These are phyloP conservation scores for Aphelocoma californica DNA, from an alignment of 2,797 vertebrate genomes.

Conservation along the genomic window DNA sequence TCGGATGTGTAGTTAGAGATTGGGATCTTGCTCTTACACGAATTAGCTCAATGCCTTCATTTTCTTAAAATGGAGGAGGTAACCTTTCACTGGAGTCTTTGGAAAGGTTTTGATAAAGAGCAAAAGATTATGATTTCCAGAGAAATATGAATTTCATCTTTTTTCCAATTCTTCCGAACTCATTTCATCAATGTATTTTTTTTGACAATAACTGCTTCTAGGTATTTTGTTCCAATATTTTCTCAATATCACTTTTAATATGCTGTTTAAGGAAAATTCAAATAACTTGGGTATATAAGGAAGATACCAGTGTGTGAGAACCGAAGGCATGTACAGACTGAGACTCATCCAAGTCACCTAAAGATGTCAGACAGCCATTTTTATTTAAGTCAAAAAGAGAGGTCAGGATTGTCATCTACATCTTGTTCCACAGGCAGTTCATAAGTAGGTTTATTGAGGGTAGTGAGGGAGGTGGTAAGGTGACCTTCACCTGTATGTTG, in stretches of 20 bases:
- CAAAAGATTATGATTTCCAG: not conserved
- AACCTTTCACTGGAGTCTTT: not conserved
- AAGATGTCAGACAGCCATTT: not conserved
- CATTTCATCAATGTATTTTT: not conserved
- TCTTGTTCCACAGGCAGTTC: not conserved
- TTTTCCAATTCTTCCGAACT: not conserved
- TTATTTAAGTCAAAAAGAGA: not conserved
- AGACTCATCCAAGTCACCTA: not conserved
- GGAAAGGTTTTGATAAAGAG: not conserved
- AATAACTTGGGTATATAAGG: not conserved
- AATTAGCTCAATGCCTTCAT: not conserved
- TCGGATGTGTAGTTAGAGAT: not conserved
- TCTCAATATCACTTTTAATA: not conserved
- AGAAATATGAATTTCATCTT: not conserved
- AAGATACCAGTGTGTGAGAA: not conserved
- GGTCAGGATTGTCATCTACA: not conserved
- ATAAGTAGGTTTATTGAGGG: not conserved
- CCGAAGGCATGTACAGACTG: rapidly evolving
- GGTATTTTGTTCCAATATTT: not conserved
- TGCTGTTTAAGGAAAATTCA: not conserved
- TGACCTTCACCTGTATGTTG: not conserved
- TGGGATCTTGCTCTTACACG: not conserved
- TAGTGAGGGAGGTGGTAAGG: not conserved
- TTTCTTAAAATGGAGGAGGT: not conserved
- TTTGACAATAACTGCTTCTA: not conserved